Conservation (phyloP, 2,113 vertebrate genomes). For the Crypturellus undulatus region DNA sequence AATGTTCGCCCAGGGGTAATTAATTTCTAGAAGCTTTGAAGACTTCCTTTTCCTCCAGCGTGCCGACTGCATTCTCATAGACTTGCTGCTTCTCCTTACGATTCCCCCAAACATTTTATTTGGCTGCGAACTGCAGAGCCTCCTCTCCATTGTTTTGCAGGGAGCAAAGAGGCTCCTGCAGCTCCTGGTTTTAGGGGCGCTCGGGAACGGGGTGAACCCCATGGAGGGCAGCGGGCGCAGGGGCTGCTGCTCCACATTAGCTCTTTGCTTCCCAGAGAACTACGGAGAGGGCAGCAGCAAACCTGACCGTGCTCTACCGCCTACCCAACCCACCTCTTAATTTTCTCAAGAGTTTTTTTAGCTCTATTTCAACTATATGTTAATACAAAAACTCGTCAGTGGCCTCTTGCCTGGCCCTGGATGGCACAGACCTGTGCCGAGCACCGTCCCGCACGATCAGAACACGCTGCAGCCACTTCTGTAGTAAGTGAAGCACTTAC, state of each 20-base stretch:
- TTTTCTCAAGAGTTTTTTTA: background rate
- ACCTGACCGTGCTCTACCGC: background rate
- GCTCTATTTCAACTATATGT: fast-evolving
- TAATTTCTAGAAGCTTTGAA: constrained; percentile 43
- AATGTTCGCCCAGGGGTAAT: constrained; percentile 43
- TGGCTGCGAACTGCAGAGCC: background rate
- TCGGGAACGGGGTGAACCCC: no score
- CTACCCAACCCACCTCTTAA: fast-evolving
- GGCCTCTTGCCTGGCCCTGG: no score
- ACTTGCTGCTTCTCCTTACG: background rate
- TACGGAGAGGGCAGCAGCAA: background rate
- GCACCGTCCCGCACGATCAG: background rate
- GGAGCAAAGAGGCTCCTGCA: fast-evolving
- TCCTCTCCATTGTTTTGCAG: fast-evolving
- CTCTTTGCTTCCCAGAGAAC: background rate
- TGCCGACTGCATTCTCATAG: background rate
- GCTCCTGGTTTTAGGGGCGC: background rate
- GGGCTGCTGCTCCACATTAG: background rate
- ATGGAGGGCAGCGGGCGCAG: no score
- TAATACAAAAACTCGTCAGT: fast-evolving
- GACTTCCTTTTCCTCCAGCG: background rate
- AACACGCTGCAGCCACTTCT: background rate
- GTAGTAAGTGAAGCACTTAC: fast-evolving
- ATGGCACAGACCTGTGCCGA: background rate
- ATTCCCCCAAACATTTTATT: background rate